Evolutionary conservation across 2,113 vertebrate genomes (phyloP).

Genomic region (Hypocryptadius cinnamomeus): DNA sequence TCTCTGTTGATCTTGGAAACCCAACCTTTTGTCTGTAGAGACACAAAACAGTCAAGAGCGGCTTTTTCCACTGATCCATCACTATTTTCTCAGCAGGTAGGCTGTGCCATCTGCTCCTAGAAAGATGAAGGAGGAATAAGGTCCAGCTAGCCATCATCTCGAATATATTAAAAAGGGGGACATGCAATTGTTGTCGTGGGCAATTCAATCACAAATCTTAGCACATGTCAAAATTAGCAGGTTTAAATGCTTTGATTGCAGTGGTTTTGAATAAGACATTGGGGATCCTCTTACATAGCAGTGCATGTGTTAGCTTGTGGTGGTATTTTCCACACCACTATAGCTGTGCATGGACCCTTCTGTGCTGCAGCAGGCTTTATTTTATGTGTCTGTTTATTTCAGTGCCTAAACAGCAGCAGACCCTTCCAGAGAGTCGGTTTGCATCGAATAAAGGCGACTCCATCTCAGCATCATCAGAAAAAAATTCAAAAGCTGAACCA

Average conservation of each 20-base stretch:
- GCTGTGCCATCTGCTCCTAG: neutral
- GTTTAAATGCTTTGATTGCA: neutral
- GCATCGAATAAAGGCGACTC: slow-evolving; percentile 63
- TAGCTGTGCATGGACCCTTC: neutral
- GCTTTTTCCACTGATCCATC: neutral
- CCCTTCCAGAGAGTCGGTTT: slow-evolving; percentile 71
- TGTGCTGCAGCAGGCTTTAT: neutral
- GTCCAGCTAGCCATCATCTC: neutral
- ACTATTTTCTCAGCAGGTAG: neutral
- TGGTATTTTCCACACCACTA: neutral
- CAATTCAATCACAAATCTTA: neutral
- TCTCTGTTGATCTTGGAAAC: slow-evolving; percentile 30
- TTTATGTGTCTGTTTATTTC: neutral
- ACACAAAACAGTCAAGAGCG: neutral
- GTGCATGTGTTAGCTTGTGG: neutral
- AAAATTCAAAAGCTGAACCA: slow-evolving; percentile 69
- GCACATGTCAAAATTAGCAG: neutral
- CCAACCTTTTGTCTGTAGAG: neutral
- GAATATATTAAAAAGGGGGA: neutral
- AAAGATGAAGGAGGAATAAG: neutral
- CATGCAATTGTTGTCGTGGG: neutral
- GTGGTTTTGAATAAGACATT: neutral
- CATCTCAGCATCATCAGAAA: slow-evolving; percentile 69
- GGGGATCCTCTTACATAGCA: neutral
- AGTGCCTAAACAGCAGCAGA: slow-evolving; percentile 70